Evolutionary conservation across 2,888 invertebrate genomes (phyloP).

Genomic region (Ptychoptera contaminata): DNA sequence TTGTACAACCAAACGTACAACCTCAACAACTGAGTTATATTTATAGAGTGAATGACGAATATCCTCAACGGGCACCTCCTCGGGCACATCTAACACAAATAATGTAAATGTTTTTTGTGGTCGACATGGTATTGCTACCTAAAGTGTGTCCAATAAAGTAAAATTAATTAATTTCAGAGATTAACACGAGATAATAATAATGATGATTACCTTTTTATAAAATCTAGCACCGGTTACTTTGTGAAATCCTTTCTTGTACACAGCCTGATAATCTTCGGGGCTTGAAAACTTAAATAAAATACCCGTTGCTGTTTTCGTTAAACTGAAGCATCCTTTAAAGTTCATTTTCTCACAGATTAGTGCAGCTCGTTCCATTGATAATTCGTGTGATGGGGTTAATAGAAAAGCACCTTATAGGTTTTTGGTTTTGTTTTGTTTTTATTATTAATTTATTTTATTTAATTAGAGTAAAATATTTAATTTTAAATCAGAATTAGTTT

Average conservation of each 20-base stretch:
- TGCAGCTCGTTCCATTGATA: conserved; percentile 73
- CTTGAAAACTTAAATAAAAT: conserved; percentile 78
- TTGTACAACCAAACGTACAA: conserved; percentile 45
- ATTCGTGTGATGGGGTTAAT: conserved; percentile 70
- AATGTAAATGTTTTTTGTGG: conserved; percentile 78
- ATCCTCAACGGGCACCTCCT: conserved; percentile 72
- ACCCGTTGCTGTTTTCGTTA: conserved; percentile 77
- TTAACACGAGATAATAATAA: no score
- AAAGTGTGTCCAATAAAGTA: conserved; percentile 14
- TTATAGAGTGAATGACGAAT: conserved; percentile 66
- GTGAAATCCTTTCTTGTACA: conserved; percentile 76
- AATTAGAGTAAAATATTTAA: not conserved
- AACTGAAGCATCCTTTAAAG: conserved; percentile 70
- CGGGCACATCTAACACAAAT: conserved; percentile 68
- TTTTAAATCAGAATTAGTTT: not conserved
- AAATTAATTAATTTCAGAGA: conserved; percentile 7
- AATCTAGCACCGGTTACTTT: conserved; percentile 73
- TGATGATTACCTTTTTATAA: conserved; percentile 74
- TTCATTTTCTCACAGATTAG: conserved; percentile 79
- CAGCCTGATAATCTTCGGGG: conserved; percentile 73
- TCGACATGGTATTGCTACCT: conserved; percentile 70
- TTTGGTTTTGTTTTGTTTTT: no score
- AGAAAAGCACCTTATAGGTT: conserved; percentile 59
- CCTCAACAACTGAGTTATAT: conserved; percentile 66
- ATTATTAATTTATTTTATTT: not conserved